Conservation (phyloP, 2,113 vertebrate species). For the Larimichthys crocea region DNA sequence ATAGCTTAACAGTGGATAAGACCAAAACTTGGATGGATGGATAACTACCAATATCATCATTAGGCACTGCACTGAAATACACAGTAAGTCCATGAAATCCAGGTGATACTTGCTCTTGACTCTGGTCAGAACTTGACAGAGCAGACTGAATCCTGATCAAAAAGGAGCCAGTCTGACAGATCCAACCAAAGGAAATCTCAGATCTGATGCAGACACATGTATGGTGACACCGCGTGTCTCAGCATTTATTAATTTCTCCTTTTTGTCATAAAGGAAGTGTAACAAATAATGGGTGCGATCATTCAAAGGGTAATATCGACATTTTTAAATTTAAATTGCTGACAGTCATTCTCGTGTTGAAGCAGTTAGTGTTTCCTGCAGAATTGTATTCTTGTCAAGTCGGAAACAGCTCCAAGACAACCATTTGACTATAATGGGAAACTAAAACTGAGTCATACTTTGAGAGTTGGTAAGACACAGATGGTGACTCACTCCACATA, state of each 20-base stretch:
- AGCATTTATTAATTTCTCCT: neutral
- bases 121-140: neutral
- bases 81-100: neutral
- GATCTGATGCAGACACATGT: neutral
- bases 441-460: conserved; percentile 50
- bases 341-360: neutral
- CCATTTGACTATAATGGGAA: conserved; percentile 37
- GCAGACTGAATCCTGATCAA: neutral
- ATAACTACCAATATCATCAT: neutral
- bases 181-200: neutral
- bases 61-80: neutral
- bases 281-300: neutral
- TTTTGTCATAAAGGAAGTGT: neutral
- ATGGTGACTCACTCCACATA: conserved; percentile 44
- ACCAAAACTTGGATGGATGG: neutral
- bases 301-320: neutral
- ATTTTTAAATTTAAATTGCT: conserved; percentile 12
- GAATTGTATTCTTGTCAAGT: conserved; percentile 12
- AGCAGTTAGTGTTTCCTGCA: conserved; percentile 17
- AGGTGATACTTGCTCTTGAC: neutral
- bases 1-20: neutral
- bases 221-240: neutral
- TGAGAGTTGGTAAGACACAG: conserved; percentile 22
- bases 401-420: conserved; percentile 38
- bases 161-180: neutral